Base-by-base conservation (phyloP, 2,797 vertebrate species). In the Sciurus carolinensis region DNA sequence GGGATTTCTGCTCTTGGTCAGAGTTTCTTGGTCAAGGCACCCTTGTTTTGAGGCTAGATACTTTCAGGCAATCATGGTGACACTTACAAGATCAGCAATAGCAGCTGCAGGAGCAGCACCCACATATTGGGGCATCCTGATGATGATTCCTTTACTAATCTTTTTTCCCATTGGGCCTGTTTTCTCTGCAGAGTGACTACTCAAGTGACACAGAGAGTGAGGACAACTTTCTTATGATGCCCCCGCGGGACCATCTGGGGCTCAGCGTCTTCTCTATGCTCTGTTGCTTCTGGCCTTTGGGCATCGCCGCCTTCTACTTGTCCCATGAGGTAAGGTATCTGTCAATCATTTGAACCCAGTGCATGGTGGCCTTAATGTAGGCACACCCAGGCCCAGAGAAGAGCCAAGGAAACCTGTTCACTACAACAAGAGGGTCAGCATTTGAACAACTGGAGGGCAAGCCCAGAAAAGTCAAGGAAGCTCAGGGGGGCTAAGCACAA, bases 181-280 rank as follows among this genome's bases (percentile, higher is more conserved):
- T 57, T 96, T 54, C 52, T 91, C 7, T 98, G 57, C 98, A 99
- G 99, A 99, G 99, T 0, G 99, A 99, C 98, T 99, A 99, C 98
- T 99, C 99, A 0, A 99, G 99, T 12, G 99, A 99, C 96, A 99
- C 99, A 0, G 99, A 99, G 97, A 99, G 99, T 0, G 99, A 99
- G 98, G 99, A 99, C 98, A 98, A 99, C 98, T 99, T 99, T 98
- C 98, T 99, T 81, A 98, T 99, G 99, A 99, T 99, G 99, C 99
- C 99, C 5, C 99, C 99, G 1, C 98, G 99, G 97, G 99, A 99
- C 94, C 99, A 99, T 95, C 98, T 99, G 52, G 99, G 99, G 87
- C 99, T 99, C 98, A 99, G 99, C 36, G 99, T 99, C 94, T 99
- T 99, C 98, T 99, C 99, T 98, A 99, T 99, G 99, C 99, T 99